A percentile compares a stretch with the other conserved stretches of the same genome.
Evolutionary conservation across 2,113 vertebrate species (phyloP).

Genomic region (Gallinago jamesoni): DNA sequence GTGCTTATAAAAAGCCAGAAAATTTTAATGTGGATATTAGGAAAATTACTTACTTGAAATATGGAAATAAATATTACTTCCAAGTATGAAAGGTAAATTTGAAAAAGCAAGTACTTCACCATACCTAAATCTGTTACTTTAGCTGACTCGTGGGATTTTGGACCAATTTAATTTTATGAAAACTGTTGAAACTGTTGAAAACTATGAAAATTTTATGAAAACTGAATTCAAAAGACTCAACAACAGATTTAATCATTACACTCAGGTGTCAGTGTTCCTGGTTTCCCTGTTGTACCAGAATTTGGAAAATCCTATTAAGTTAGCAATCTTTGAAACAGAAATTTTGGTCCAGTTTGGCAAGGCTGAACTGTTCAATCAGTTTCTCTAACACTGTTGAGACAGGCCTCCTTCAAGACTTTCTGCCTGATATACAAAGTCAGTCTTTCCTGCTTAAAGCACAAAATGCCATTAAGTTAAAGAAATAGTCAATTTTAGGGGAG

Average conservation of each 20-base stretch:
- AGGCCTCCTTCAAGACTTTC: not conserved
- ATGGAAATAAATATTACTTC: not conserved
- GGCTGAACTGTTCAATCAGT: not conserved
- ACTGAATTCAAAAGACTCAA: not conserved
- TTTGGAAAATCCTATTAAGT: not conserved
- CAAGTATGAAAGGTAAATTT: not conserved
- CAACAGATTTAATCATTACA: not conserved
- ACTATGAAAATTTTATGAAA: not conserved
- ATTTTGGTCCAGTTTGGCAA: not conserved
- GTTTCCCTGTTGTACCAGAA: not conserved
- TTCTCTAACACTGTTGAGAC: not conserved
- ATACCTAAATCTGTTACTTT: not conserved
- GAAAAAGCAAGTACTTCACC: not conserved
- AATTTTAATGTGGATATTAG: rapidly evolving
- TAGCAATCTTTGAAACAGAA: not conserved
- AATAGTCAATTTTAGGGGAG: not conserved
- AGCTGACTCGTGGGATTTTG: not conserved
- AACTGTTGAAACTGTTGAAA: not conserved
- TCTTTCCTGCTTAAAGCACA: not conserved
- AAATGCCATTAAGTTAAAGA: not conserved
- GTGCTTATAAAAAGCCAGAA: not conserved
- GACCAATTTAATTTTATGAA: not conserved
- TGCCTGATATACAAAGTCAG: not conserved
- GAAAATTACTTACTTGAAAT: not conserved
- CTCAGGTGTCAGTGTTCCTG: not conserved